Percentiles rank a stretch among this genome's conserved stretches.
These are phyloP conservation scores for Andrena camellia DNA, from an alignment of 2,888 invertebrate genomes.

Conservation along the genomic window DNA sequence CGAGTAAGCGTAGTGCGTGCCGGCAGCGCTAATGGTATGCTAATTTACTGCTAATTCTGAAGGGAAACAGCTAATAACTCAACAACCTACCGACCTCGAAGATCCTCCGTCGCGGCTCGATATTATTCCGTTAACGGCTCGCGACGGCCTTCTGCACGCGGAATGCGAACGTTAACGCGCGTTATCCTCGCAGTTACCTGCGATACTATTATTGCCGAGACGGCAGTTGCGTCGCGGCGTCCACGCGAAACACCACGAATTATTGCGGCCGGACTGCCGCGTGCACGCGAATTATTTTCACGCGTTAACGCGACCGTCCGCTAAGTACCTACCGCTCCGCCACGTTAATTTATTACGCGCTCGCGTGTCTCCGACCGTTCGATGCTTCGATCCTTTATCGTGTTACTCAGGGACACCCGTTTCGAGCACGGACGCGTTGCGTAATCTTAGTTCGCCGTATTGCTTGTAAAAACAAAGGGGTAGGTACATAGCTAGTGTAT, in stretches of 20 bases:
- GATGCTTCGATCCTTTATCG: slow-evolving; percentile 20
- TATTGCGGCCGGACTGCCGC: background rate
- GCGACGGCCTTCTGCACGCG: slow-evolving; percentile 23
- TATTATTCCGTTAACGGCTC: slow-evolving; percentile 58
- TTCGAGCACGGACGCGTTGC: background rate
- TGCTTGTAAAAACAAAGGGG: background rate
- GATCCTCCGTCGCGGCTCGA: slow-evolving; percentile 51
- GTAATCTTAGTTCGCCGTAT: background rate
- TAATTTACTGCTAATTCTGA: slow-evolving; percentile 77
- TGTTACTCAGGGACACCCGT: slow-evolving; percentile 1
- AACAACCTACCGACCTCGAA: slow-evolving; percentile 62
- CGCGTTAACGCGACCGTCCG: slow-evolving; percentile 26
- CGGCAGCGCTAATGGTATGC: slow-evolving; percentile 74
- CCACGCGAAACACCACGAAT: slow-evolving; percentile 17
- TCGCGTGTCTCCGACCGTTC: slow-evolving; percentile 34
- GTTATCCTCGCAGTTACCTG: slow-evolving; percentile 40
- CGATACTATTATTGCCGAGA: slow-evolving; percentile 20
- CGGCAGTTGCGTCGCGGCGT: background rate
- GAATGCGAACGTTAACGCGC: slow-evolving; percentile 50
- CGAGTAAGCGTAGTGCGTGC: slow-evolving; percentile 71
- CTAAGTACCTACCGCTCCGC: background rate
- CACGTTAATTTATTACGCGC: slow-evolving; percentile 31
- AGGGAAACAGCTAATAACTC: slow-evolving; percentile 78
- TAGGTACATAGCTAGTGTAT: background rate
- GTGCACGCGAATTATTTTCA: slow-evolving; percentile 28